Evolutionary conservation across 2,888 invertebrate genomes (phyloP).

Genomic region (Ellobium chinense): DNA sequence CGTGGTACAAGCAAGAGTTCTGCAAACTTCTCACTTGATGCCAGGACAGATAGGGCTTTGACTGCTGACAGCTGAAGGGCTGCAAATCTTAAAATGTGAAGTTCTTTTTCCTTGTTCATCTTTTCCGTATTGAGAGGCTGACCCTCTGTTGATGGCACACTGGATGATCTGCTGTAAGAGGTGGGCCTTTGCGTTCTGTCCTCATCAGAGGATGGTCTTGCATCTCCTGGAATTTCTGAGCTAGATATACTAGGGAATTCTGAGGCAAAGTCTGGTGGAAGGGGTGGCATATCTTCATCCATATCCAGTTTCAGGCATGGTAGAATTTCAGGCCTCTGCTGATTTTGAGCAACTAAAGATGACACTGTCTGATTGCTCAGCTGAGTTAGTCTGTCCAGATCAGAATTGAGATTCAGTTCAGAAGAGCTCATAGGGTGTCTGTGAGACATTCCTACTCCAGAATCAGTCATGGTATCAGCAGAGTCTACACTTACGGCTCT

Average conservation of each 20-base stretch:
- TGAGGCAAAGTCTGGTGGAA: neutral
- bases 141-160: neutral
- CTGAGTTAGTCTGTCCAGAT: constrained; percentile 39
- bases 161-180: neutral
- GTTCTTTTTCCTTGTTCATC: constrained; percentile 75
- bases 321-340: constrained; percentile 6
- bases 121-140: constrained; percentile 4
- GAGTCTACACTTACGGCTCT: constrained; percentile 43
- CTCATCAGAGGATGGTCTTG: constrained; percentile 13
- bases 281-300: neutral
- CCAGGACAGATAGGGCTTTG: constrained; percentile 81
- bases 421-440: constrained; percentile 23
- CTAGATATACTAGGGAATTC: neutral
- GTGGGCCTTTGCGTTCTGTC: neutral
- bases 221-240: neutral
- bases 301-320: constrained; percentile 19
- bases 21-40: constrained; percentile 81
- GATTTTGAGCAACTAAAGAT: neutral
- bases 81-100: constrained; percentile 80
- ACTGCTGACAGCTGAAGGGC: constrained; percentile 82
- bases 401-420: constrained; percentile 42
- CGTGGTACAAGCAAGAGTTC: constrained; percentile 82
- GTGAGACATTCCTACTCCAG: neutral
- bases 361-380: constrained; percentile 27
- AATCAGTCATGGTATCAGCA: constrained; percentile 12